Conservation (phyloP, 1,140 invertebrate genomes). For the Conus betulinus region DNA sequence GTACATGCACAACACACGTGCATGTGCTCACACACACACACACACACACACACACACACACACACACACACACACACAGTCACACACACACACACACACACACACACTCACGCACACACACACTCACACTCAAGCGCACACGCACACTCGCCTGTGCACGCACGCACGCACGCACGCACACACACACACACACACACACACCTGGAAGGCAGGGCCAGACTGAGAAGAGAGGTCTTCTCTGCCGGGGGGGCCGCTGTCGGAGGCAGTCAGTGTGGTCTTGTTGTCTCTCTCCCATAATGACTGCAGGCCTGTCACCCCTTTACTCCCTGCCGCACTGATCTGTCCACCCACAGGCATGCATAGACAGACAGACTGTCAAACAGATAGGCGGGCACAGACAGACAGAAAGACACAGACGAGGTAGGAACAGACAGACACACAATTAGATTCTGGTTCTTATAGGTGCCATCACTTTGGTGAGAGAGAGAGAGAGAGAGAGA, state of each 20-base stretch:
- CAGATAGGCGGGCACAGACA: neutral
- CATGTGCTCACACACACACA: too few relatives aligned
- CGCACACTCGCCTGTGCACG: too few relatives aligned
- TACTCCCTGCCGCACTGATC: neutral
- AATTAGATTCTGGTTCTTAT: neutral
- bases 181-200: neutral
- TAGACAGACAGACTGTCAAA: neutral
- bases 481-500: constrained; percentile 6
- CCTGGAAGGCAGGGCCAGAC: neutral
- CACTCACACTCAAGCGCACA: too few relatives aligned
- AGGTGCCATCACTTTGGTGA: neutral
- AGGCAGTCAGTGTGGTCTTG: neutral
- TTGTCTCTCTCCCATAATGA: neutral
- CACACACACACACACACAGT: too few relatives aligned
- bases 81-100: too few relatives aligned
- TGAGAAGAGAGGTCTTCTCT: constrained; percentile 1
- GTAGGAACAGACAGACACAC: neutral
- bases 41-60: too few relatives aligned
- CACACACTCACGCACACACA: too few relatives aligned
- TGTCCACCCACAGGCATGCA: neutral
- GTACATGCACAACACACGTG: too few relatives aligned
- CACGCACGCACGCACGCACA: too few relatives aligned
- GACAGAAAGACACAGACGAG: neutral
- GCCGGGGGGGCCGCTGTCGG: neutral
- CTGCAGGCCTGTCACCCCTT: neutral